Conservation (phyloP, 2,888 invertebrate species). For the Apocheima hispidaria region DNA sequence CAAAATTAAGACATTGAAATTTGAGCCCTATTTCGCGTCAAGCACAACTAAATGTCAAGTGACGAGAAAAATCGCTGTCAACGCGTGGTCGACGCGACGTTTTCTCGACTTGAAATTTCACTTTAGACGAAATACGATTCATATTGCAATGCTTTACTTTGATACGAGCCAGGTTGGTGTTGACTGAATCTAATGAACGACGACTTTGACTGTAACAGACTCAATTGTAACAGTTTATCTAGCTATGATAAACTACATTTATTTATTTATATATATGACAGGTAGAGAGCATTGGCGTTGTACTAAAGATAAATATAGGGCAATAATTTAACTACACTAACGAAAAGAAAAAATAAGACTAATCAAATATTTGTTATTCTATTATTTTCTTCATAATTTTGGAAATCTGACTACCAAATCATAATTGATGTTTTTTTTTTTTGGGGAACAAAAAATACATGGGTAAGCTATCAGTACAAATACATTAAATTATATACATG, state of each 20-base stretch:
- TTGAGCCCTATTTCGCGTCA: neutral
- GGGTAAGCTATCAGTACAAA: neutral
- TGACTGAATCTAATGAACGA: neutral
- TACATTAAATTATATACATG: constrained; percentile 7
- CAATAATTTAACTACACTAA: constrained; percentile 24
- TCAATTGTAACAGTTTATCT: constrained; percentile 6
- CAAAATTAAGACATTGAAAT: no score
- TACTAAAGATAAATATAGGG: constrained; percentile 25
- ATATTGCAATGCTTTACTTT: neutral
- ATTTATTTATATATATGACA: constrained; percentile 6
- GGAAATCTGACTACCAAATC: neutral
- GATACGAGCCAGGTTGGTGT: neutral
- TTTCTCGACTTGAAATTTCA: neutral
- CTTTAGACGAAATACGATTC: no score
- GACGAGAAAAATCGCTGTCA: no score
- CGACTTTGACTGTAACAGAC: neutral
- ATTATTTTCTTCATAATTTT: neutral
- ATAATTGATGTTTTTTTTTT: no score
- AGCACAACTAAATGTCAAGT: neutral
- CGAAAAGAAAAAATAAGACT: neutral
- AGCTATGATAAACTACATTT: constrained; percentile 13
- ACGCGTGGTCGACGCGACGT: neutral
- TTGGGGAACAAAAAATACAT: neutral
- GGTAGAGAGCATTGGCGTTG: constrained; percentile 26
- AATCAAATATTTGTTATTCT: no score